Conservation (phyloP, 2,888 invertebrate species). For the Acronicta leporina region DNA sequence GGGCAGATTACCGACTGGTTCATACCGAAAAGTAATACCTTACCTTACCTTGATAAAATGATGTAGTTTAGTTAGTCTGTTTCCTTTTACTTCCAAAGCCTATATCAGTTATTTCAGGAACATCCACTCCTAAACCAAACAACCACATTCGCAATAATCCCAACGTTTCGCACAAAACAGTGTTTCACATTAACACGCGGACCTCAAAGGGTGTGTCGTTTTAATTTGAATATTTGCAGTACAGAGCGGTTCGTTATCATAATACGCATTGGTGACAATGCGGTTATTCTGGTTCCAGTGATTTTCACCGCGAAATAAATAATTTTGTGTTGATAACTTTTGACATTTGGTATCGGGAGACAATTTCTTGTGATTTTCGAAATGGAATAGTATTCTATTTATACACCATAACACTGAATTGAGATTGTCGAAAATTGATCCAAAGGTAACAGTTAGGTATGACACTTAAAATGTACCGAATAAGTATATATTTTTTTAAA, state of each 20-base stretch:
- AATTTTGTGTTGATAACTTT: conserved; percentile 1
- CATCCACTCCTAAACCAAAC: background rate
- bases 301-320: conserved; percentile 14
- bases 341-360: too few relatives aligned
- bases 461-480: too few relatives aligned
- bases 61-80: too few relatives aligned
- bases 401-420: too few relatives aligned
- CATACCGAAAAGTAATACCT: too few relatives aligned
- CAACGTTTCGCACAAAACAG: conserved; percentile 14
- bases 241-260: conserved; percentile 70
- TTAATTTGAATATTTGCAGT: conserved; percentile 78
- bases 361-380: too few relatives aligned
- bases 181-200: conserved; percentile 61
- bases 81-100: background rate
- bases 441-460: too few relatives aligned
- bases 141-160: conserved; percentile 15
- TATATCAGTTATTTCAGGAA: background rate
- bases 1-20: too few relatives aligned
- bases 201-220: conserved; percentile 72
- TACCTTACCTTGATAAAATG: too few relatives aligned
- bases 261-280: conserved; percentile 50
- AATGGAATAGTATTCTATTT: too few relatives aligned
- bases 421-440: too few relatives aligned
- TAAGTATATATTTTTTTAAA: too few relatives aligned
- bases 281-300: conserved; percentile 15